These are phyloP conservation scores for Stenodema calcarata DNA, from an alignment of 2,888 invertebrate species.

Conservation along the genomic window DNA sequence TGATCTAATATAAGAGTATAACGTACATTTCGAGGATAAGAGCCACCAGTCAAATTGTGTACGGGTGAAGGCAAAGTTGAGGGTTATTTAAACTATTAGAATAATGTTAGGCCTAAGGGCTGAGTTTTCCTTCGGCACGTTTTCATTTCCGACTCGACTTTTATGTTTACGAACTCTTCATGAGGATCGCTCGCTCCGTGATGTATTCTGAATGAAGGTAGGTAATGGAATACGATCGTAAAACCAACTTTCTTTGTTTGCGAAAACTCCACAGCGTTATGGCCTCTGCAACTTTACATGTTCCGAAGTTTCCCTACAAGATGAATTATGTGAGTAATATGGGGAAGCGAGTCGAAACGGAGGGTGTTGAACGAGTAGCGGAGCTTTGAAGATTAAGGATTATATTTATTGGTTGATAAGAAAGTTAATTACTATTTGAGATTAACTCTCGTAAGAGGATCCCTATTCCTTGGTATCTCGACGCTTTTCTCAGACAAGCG, in stretches of 20 bases:
- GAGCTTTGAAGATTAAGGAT: constrained; percentile 21
- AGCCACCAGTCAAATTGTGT: no score
- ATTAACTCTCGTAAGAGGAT: background rate
- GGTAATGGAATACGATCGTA: background rate
- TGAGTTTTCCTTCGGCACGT: no score
- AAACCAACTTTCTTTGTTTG: background rate
- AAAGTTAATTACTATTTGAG: constrained; percentile 33
- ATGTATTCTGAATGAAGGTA: background rate
- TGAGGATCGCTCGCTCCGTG: background rate
- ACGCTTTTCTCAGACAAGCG: background rate
- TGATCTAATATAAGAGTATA: no score
- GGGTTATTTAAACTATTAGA: no score
- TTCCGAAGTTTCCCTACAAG: background rate
- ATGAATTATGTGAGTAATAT: constrained; percentile 24
- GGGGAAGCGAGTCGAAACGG: background rate
- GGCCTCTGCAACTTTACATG: constrained; percentile 7
- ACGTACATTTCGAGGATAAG: no score
- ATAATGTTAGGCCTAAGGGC: no score
- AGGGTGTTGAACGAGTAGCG: background rate
- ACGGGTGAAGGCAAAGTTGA: no score
- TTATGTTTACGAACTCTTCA: no score
- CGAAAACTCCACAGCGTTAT: background rate
- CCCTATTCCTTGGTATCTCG: background rate
- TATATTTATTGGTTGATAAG: constrained; percentile 34
- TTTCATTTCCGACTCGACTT: no score